Conservation (phyloP, 2,797 vertebrate species). For the Masticophis lateralis region DNA sequence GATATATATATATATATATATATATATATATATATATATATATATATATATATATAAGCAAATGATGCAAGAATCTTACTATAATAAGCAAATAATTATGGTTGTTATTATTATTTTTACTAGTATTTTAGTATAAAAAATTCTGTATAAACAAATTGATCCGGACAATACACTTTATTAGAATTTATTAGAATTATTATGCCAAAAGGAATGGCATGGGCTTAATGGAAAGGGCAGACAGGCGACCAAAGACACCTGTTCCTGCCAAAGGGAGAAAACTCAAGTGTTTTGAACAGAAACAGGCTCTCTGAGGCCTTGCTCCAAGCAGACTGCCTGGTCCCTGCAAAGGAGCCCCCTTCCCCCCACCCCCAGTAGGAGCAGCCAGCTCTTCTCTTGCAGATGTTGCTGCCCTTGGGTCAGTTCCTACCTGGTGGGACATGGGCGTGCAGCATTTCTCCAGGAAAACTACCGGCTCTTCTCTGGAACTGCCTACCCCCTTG, state of each 20-base stretch:
- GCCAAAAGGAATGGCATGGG: neutral
- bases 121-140: no score
- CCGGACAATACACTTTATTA: no score
- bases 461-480: constrained; percentile 3
- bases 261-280: neutral
- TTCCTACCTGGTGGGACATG: neutral
- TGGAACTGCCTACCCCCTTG: constrained; percentile 44
- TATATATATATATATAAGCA: no score
- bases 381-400: neutral
- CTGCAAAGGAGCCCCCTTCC: neutral
- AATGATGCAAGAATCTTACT: no score
- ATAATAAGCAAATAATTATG: no score
- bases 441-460: neutral
- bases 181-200: neutral
- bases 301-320: neutral
- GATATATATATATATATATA: no score
- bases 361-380: no score
- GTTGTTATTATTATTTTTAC: no score
- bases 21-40: no score
- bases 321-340: neutral
- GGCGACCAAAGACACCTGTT: neutral
- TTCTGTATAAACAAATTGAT: no score
- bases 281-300: neutral
- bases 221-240: neutral
- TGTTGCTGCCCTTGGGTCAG: constrained; percentile 10